Conservation (phyloP, 1,140 invertebrate species). For the Charaxes varanes region DNA sequence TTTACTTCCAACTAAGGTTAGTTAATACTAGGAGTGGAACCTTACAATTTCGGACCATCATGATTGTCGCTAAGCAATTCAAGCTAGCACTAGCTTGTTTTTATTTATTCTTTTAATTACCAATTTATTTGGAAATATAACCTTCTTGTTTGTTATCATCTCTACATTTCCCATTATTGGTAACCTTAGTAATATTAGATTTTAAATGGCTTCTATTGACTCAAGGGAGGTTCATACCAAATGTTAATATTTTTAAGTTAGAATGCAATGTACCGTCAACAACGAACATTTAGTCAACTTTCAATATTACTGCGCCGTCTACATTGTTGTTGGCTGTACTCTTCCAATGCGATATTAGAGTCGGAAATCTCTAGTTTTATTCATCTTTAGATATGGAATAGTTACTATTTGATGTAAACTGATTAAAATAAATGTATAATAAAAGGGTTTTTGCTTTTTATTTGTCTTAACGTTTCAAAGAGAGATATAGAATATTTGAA, state of each 20-base stretch:
- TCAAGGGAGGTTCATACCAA: slow-evolving; percentile 28
- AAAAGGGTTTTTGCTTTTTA: slow-evolving; percentile 16
- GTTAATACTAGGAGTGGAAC: too few relatives aligned
- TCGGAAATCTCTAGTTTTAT: slow-evolving; percentile 10
- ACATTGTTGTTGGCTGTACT: slow-evolving; percentile 6
- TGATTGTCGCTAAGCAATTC: too few relatives aligned
- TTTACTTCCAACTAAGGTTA: too few relatives aligned
- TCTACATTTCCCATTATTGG: too few relatives aligned
- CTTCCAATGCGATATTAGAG: slow-evolving; percentile 5
- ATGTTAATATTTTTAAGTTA: slow-evolving; percentile 25
- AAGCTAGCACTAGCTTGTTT: too few relatives aligned
- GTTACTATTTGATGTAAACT: slow-evolving; percentile 56
- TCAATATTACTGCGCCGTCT: too few relatives aligned
- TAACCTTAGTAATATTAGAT: slow-evolving; percentile 12
- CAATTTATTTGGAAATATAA: too few relatives aligned
- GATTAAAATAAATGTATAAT: slow-evolving; percentile 59
- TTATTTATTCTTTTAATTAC: too few relatives aligned
- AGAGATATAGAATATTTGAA: too few relatives aligned
- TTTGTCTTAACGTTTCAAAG: too few relatives aligned
- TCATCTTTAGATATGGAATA: slow-evolving; percentile 29
- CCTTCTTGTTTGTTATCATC: too few relatives aligned
- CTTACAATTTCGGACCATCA: too few relatives aligned
- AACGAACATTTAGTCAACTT: neutral
- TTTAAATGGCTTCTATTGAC: slow-evolving; percentile 8
- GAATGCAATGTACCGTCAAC: slow-evolving; percentile 7